Percentiles rank a stretch among this genome's conserved stretches.
Evolutionary conservation across 1,140 invertebrate species (phyloP).

Genomic region (Pogonognathellus flavescens): DNA sequence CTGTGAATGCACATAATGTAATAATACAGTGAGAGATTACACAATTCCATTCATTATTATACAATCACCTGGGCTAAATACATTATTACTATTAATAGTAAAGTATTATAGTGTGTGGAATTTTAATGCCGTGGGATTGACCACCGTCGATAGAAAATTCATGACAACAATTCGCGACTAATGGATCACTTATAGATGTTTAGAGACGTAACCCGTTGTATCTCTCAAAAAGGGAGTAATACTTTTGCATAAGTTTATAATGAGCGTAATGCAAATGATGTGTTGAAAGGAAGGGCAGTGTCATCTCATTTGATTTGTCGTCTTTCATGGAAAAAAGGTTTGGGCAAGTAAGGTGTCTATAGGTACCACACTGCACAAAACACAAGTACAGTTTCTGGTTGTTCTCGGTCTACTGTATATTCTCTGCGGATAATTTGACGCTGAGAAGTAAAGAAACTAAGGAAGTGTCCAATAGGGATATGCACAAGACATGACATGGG

Average conservation of each 20-base stretch:
- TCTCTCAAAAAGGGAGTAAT: neutral
- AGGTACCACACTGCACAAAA: too few relatives aligned
- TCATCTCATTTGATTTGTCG: constrained; percentile 32
- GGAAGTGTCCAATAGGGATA: constrained; percentile 39
- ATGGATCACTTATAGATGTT: too few relatives aligned
- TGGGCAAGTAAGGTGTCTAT: constrained; percentile 31
- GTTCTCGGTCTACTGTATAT: neutral
- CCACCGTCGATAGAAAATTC: too few relatives aligned
- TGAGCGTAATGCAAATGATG: neutral
- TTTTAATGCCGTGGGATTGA: too few relatives aligned
- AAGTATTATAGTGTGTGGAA: too few relatives aligned
- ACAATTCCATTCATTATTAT: too few relatives aligned
- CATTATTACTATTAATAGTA: too few relatives aligned
- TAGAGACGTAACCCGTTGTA: too few relatives aligned
- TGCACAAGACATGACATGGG: constrained; percentile 24
- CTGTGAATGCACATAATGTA: too few relatives aligned
- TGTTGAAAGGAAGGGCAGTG: constrained; percentile 24
- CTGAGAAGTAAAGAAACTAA: neutral
- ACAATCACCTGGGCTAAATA: too few relatives aligned
- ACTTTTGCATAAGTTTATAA: neutral
- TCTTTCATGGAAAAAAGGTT: constrained; percentile 14
- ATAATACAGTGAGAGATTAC: too few relatives aligned
- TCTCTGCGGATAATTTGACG: constrained; percentile 17
- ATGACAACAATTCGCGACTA: too few relatives aligned
- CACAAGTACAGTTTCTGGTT: constrained; percentile 21